Conservation (phyloP, 2,888 invertebrate species). For the Melanophora roralis region DNA sequence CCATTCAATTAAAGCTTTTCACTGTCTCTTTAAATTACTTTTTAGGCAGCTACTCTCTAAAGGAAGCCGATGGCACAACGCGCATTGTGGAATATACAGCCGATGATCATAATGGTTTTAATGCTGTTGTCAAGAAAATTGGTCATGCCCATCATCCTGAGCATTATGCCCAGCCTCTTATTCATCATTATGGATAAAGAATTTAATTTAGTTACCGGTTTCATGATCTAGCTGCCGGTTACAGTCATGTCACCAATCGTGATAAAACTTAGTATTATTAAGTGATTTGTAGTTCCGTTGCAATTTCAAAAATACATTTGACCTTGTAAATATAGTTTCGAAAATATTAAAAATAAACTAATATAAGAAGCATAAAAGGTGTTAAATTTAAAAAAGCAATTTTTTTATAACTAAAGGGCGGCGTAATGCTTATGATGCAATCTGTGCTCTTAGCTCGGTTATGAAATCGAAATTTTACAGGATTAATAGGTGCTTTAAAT, state of each 20-base stretch:
- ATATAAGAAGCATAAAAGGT: slow-evolving; percentile 21
- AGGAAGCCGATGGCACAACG: slow-evolving; percentile 78
- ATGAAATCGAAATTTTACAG: no score
- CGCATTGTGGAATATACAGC: slow-evolving; percentile 78
- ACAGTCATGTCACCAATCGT: slow-evolving; percentile 72
- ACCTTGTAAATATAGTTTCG: not conserved
- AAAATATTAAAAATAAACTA: not conserved
- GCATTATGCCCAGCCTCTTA: slow-evolving; percentile 38
- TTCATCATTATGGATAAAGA: slow-evolving; percentile 36
- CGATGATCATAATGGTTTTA: slow-evolving; percentile 78
- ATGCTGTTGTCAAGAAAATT: slow-evolving; percentile 78
- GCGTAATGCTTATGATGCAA: no score
- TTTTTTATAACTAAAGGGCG: no score
- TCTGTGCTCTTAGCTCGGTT: no score
- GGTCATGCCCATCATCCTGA: slow-evolving; percentile 74
- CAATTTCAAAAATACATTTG: not conserved
- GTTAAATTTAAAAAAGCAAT: no score
- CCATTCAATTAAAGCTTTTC: not conserved
- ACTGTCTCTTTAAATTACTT: slow-evolving; percentile 48
- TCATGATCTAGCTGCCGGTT: slow-evolving; percentile 22
- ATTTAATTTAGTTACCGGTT: slow-evolving; percentile 23
- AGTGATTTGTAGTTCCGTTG: no score
- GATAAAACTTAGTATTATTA: slow-evolving; percentile 67
- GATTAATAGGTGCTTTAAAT: no score
- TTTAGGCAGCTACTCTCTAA: slow-evolving; percentile 76